Conservation (phyloP, 2,888 invertebrate genomes). For the Trileptium ribeirensis region DNA sequence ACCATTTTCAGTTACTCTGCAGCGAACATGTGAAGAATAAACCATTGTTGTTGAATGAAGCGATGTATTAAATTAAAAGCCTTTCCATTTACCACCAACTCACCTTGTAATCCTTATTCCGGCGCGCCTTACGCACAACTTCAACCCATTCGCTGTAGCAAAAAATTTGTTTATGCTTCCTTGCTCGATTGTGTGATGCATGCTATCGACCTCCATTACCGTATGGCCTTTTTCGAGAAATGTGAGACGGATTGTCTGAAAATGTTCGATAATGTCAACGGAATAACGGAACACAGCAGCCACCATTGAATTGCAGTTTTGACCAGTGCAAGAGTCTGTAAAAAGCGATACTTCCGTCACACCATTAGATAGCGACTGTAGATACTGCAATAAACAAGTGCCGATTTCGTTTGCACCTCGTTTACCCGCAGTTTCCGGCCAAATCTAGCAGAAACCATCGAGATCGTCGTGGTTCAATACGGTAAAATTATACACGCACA, state of each 20-base stretch:
- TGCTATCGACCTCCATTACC: constrained; percentile 14
- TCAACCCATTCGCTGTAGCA: no score
- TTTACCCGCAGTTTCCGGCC: constrained; percentile 4
- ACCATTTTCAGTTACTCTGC: no score
- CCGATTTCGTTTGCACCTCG: constrained; percentile 16
- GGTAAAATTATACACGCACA: constrained; percentile 12
- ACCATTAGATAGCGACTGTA: background rate
- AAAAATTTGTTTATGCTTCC: no score
- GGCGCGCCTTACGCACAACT: no score
- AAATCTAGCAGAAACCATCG: constrained; percentile 13
- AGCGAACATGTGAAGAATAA: no score
- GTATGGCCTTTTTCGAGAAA: constrained; percentile 17
- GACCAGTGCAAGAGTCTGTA: background rate
- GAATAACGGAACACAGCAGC: background rate
- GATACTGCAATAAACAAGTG: background rate
- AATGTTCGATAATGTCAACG: background rate
- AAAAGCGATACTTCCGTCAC: background rate
- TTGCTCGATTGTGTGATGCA: constrained; percentile 12
- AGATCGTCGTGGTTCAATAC: background rate
- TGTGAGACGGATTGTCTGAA: background rate
- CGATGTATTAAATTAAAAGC: no score
- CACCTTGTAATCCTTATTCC: no score
- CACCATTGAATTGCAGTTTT: no score
- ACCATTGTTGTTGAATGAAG: no score
- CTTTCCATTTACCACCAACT: no score